phyloP scores from a whole-genome alignment of 2,113 vertebrate species.

The Puffinus mauretanicus region DNA sequence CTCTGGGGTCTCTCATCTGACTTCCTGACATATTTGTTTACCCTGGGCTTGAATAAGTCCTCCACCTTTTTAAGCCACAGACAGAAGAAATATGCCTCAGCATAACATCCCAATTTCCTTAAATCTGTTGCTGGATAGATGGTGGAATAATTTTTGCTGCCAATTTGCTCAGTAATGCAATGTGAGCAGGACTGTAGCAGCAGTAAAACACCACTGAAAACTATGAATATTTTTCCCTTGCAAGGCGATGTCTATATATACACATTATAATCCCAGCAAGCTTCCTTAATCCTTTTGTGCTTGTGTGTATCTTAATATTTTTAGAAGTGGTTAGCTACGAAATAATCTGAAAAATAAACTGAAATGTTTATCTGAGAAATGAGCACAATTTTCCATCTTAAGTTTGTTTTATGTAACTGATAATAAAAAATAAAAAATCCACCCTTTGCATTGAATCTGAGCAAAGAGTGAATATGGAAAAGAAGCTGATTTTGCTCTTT shows the following conservation, averaged over 20 bases:
- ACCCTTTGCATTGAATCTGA: not conserved
- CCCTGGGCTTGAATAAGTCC: not conserved
- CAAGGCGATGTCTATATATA: not conserved
- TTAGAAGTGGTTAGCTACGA: not conserved
- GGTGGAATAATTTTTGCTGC: not conserved
- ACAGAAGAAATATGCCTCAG: not conserved
- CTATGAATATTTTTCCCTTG: not conserved
- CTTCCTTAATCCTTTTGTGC: not conserved
- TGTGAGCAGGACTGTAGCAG: not conserved
- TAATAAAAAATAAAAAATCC: not conserved
- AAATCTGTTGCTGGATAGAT: not conserved
- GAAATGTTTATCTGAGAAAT: not conserved
- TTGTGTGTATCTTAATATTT: not conserved
- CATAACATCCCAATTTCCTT: not conserved
- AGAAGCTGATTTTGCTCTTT: not conserved
- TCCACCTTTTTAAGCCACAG: not conserved
- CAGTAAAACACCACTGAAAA: not conserved
- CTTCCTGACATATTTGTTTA: constrained; percentile 37
- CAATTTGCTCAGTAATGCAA: not conserved
- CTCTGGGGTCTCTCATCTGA: constrained; percentile 12
- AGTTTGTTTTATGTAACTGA: not conserved
- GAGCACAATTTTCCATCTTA: not conserved
- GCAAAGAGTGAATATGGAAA: not conserved
- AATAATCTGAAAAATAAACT: not conserved
- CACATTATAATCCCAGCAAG: not conserved